These are phyloP conservation scores for Hippolais icterina DNA, from an alignment of 2,113 vertebrate species.

Conservation along the genomic window DNA sequence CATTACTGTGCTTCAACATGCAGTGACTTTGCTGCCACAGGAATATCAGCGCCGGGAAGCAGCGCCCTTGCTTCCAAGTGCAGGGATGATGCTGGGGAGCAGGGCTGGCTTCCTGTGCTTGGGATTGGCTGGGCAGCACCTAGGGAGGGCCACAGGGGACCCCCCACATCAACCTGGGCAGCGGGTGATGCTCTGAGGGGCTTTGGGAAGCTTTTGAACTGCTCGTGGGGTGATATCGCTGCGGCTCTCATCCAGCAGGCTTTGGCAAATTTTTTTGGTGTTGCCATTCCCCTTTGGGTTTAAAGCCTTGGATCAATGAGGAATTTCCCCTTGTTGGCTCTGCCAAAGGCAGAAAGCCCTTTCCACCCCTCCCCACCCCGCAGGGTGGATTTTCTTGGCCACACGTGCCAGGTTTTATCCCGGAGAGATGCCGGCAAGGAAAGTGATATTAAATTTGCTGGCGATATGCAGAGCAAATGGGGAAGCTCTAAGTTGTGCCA, in stretches of 20 bases:
- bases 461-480: constrained; percentile 55
- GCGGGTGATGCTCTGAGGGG: neutral
- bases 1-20: constrained; percentile 53
- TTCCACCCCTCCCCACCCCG: neutral
- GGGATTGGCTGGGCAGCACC: neutral
- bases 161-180: accelerated
- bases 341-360: neutral
- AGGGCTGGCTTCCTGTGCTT: neutral
- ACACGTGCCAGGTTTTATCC: constrained; percentile 48
- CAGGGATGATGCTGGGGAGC: neutral
- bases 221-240: accelerated
- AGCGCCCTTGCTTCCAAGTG: accelerated
- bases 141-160: neutral
- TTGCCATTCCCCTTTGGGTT: neutral
- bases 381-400: neutral
- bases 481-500: constrained; percentile 73
- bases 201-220: neutral
- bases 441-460: constrained; percentile 65
- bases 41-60: neutral
- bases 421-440: neutral
- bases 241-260: neutral
- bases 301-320: neutral
- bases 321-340: neutral
- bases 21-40: neutral
- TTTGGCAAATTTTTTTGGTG: neutral